A percentile compares a stretch with the other conserved stretches of the same genome.
Conservation (phyloP, 2,113 vertebrate genomes). For the Acrocephalus arundinaceus region DNA sequence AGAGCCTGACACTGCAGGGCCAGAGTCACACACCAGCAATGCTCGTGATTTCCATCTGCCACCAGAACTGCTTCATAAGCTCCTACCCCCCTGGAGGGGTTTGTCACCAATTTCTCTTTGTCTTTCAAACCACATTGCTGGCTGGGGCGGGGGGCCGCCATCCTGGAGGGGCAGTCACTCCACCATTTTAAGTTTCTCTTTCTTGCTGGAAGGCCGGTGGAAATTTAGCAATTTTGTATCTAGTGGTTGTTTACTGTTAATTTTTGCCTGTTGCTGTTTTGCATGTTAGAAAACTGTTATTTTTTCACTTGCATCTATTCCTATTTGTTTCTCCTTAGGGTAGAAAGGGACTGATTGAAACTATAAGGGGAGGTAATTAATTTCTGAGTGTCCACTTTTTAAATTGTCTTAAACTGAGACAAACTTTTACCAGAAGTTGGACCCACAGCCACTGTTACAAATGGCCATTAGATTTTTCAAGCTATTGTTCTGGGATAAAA, state of each 20-base stretch:
- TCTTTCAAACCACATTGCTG: not conserved
- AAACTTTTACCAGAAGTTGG: not conserved
- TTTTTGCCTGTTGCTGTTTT: not conserved
- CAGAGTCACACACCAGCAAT: no score
- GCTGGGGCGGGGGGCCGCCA: not conserved
- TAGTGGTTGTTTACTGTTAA: not conserved
- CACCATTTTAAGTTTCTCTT: not conserved
- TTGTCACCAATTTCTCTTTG: not conserved
- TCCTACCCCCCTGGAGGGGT: no score
- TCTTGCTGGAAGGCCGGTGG: not conserved
- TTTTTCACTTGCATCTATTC: not conserved
- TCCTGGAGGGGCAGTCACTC: accelerated
- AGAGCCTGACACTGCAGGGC: accelerated
- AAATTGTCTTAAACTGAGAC: not conserved
- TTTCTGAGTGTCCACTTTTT: not conserved
- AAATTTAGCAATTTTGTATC: not conserved
- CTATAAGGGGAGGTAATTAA: not conserved
- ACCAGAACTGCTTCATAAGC: no score
- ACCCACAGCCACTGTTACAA: not conserved
- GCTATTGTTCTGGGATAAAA: not conserved
- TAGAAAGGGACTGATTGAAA: not conserved
- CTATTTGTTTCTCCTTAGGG: not conserved
- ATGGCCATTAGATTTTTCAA: not conserved
- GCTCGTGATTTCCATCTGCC: accelerated
- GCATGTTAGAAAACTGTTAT: accelerated